phyloP scores from a whole-genome alignment of 2,113 vertebrate species.

The Solea solea region DNA sequence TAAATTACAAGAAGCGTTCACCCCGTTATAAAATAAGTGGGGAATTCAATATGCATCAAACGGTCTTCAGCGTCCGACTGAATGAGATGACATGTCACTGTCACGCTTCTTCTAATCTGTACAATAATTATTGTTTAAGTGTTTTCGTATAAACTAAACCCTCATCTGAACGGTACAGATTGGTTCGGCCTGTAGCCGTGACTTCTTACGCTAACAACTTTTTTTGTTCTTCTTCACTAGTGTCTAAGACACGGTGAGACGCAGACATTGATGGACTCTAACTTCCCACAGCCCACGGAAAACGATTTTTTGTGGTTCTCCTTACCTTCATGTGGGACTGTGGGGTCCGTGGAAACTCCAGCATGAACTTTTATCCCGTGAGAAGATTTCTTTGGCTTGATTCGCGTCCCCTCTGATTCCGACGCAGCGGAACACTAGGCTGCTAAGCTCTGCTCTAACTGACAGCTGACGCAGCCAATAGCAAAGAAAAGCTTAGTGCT shows the following conservation, averaged over 20 bases:
- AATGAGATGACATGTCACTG: neutral
- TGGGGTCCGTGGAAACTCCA: slow-evolving; percentile 60
- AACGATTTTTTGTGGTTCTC: neutral
- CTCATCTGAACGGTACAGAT: neutral
- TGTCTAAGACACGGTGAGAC: slow-evolving; percentile 9
- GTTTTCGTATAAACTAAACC: neutral
- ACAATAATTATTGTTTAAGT: neutral
- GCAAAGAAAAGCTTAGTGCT: fast-evolving
- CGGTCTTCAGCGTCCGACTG: too few species aligned
- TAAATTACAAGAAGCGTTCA: neutral
- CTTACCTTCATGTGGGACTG: slow-evolving; percentile 76
- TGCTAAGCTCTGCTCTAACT: neutral
- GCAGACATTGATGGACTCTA: neutral
- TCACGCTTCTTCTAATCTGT: neutral
- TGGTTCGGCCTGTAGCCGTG: slow-evolving; percentile 23
- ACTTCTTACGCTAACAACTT: slow-evolving; percentile 14
- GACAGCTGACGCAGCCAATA: slow-evolving; percentile 66
- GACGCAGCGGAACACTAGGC: slow-evolving; percentile 60
- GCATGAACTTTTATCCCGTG: slow-evolving; percentile 75
- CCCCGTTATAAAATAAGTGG: too few species aligned
- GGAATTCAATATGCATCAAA: too few species aligned
- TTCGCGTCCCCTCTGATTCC: slow-evolving; percentile 64
- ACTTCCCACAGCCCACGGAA: neutral
- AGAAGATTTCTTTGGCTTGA: slow-evolving; percentile 67
- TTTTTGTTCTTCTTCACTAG: neutral